Evolutionary conservation across 2,888 invertebrate genomes (phyloP).

Genomic region (Argynnis bischoffii): DNA sequence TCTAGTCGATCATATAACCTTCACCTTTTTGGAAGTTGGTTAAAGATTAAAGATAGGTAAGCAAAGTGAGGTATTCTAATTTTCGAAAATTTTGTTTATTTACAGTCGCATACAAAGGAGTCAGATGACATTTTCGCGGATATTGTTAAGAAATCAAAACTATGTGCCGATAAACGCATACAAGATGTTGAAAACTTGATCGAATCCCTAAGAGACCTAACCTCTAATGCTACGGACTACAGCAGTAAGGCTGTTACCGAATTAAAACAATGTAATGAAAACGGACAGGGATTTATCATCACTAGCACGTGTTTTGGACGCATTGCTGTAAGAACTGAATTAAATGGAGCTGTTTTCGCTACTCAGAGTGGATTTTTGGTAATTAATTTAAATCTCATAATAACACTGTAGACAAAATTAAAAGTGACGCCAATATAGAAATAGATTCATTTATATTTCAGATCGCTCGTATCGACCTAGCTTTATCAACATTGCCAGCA

Average conservation of each 20-base stretch:
- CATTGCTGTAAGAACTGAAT: constrained; percentile 59
- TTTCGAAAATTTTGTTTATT: background rate
- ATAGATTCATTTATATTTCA: constrained; percentile 42
- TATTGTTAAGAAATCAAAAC: constrained; percentile 48
- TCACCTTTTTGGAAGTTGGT: too few species aligned
- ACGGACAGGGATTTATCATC: constrained; percentile 49
- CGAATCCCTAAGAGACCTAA: constrained; percentile 45
- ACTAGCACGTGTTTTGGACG: constrained; percentile 60
- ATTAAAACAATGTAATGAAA: constrained; percentile 59
- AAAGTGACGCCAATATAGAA: background rate
- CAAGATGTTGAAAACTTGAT: constrained; percentile 53
- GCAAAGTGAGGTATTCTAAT: too few species aligned
- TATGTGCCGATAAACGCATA: constrained; percentile 61
- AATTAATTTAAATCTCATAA: constrained; percentile 36
- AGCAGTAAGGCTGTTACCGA: constrained; percentile 52
- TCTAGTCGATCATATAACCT: too few species aligned
- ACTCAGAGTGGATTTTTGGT: constrained; percentile 61
- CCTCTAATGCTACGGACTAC: constrained; percentile 51
- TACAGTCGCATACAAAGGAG: constrained; percentile 53
- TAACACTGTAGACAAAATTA: background rate
- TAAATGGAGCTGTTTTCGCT: constrained; percentile 53
- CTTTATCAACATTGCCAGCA: constrained; percentile 60
- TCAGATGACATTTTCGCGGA: constrained; percentile 56
- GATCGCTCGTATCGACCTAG: constrained; percentile 65
- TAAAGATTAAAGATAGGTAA: too few species aligned